Conservation (phyloP, 2,797 vertebrate genomes). For the Apodemus agrarius region DNA sequence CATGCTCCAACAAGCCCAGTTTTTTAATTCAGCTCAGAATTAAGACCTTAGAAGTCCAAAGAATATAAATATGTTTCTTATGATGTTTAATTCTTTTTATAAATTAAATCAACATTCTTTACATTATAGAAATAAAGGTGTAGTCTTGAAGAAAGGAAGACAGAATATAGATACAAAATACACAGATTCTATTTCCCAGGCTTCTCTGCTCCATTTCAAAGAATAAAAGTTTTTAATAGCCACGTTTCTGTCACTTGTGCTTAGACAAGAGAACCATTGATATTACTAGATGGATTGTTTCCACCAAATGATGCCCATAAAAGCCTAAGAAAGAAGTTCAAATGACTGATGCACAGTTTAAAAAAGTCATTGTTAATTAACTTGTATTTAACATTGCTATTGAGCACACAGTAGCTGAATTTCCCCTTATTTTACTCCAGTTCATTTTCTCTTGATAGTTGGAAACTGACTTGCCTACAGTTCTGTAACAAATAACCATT, state of each 20-base stretch:
- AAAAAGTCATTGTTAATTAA: not conserved
- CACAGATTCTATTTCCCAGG: not conserved
- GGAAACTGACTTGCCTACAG: not conserved
- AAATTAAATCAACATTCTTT: not conserved
- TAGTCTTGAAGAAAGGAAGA: not conserved
- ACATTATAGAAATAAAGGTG: not conserved
- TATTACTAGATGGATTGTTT: not conserved
- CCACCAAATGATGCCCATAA: not conserved
- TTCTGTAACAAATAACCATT: not conserved
- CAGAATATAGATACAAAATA: not conserved
- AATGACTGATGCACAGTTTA: not conserved
- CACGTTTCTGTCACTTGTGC: not conserved
- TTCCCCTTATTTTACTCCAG: not conserved
- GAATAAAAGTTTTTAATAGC: not conserved
- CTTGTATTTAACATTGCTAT: not conserved
- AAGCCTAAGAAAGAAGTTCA: not conserved
- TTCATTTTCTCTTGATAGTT: not conserved
- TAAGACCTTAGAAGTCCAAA: slow-evolving; percentile 34
- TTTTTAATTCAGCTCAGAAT: slow-evolving; percentile 46
- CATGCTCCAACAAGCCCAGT: slow-evolving; percentile 39
- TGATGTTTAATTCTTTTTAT: not conserved
- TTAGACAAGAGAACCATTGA: not conserved
- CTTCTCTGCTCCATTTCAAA: not conserved
- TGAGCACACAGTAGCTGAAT: not conserved
- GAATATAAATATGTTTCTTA: slow-evolving; percentile 31